Evolutionary conservation across 2,113 vertebrate species (phyloP).

Genomic region (Pionites leucogaster): DNA sequence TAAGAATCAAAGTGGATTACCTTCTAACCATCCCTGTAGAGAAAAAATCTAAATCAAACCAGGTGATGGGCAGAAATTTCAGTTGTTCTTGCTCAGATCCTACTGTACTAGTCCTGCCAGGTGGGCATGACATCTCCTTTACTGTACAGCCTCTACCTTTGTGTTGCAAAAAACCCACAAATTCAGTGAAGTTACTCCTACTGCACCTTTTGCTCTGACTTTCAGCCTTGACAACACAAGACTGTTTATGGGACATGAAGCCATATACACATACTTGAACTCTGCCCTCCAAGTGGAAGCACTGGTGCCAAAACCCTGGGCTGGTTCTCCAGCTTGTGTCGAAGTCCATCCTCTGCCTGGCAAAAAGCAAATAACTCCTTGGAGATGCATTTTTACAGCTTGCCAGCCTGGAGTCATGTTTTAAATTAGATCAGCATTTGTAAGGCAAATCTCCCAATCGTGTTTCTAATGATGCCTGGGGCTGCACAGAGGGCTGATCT

Average conservation of each 20-base stretch:
- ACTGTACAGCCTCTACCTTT: neutral
- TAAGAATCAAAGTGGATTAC: neutral
- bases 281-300: neutral
- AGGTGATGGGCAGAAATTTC: neutral
- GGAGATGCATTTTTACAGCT: neutral
- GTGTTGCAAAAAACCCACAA: neutral
- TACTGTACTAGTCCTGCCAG: neutral
- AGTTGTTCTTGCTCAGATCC: neutral
- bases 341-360: neutral
- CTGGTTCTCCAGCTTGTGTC: neutral
- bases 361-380: neutral
- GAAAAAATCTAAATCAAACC: neutral
- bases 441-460: neutral
- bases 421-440: neutral
- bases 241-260: accelerated
- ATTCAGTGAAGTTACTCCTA: neutral
- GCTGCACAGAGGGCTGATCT: neutral
- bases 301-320: accelerated
- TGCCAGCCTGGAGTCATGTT: neutral
- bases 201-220: neutral
- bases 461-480: neutral
- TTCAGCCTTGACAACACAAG: neutral
- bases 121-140: neutral
- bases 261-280: accelerated
- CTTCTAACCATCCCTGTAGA: neutral